Base-by-base conservation (phyloP, 2,797 vertebrate species). In the Rhabdomys pumilio region DNA sequence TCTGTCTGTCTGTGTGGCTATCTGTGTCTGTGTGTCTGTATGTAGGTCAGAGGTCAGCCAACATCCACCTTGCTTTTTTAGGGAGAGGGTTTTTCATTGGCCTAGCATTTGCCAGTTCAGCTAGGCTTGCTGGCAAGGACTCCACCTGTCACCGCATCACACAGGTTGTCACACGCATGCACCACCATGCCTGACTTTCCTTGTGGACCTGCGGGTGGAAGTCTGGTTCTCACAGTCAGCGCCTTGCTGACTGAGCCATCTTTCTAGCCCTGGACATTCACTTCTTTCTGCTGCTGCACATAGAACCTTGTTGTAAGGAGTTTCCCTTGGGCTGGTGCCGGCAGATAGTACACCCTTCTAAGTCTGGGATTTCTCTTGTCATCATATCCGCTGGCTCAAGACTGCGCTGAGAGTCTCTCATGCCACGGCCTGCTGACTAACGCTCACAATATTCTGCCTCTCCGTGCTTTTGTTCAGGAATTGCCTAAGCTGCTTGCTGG, bases 361-460 rank as follows among this genome's bases (percentile, higher is more conserved):
- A 53, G 50, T 38, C 89, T 53, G 14, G 34, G 26, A 22, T 10
- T 80, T 53, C 65, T 31, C 31, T 44, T 31, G 15, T 13, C 24
- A 2, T 14, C 41, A 38, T 15, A 26, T 2, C 50, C 0, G 0
- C 65, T 10, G 75, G n/a, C 14, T 38, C 11, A 1, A 20, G 24
- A 47, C 61, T 55, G 65, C 9, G 0, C 65, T 8, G 29, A 91
- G 24, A 19, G 55, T 19, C 34, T 73, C 38, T 67, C 26, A 8
- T 24, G 26, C 50, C n/a, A 34, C 34, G 12, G 1, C n/a, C 53
- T 24, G 3, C n/a, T 6, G 57, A 47, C 50, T 24, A 10, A 44
- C 9, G 2, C 14, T 59, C 44, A 7, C 15, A 53, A 3, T 1
- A 10, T 13, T 86, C 63, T 15, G 92, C 14, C 14, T 29, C 29